Conservation (phyloP, 2,113 vertebrate genomes). For the Uria aalge region DNA sequence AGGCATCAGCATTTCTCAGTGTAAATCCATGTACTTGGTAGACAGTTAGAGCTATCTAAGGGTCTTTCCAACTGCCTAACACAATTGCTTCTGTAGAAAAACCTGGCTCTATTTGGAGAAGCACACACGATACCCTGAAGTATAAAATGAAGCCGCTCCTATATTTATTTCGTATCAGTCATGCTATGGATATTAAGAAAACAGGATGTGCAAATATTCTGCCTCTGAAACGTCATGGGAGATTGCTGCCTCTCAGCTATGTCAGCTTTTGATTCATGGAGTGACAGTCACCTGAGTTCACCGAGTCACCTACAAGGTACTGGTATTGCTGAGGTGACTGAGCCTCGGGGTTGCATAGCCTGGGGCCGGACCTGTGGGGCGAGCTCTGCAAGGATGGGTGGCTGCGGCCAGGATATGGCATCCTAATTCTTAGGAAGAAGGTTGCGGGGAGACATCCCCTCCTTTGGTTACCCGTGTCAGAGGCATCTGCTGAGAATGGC, state of each 20-base stretch:
- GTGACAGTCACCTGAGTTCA: not conserved
- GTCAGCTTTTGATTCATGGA: not conserved
- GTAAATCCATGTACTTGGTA: not conserved
- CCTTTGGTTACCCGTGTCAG: fast-evolving
- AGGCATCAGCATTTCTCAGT: not conserved
- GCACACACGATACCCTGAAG: not conserved
- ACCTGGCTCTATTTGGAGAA: not conserved
- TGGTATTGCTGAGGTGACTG: not conserved
- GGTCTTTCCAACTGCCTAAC: not conserved
- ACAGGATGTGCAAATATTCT: not conserved
- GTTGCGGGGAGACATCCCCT: not conserved
- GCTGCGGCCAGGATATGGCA: fast-evolving
- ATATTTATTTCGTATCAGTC: not conserved
- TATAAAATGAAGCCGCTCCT: not conserved
- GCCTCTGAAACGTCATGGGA: not conserved
- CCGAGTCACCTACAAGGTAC: not conserved
- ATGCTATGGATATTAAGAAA: not conserved
- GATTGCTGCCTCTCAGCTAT: not conserved
- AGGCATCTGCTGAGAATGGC: not conserved
- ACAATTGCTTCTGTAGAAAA: not conserved
- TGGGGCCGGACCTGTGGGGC: not conserved
- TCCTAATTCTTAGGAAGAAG: not conserved
- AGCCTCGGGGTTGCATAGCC: not conserved
- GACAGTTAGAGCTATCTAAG: not conserved
- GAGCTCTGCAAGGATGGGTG: not conserved